phyloP scores from a whole-genome alignment of 2,113 vertebrate genomes.

The Cygnus atratus region DNA sequence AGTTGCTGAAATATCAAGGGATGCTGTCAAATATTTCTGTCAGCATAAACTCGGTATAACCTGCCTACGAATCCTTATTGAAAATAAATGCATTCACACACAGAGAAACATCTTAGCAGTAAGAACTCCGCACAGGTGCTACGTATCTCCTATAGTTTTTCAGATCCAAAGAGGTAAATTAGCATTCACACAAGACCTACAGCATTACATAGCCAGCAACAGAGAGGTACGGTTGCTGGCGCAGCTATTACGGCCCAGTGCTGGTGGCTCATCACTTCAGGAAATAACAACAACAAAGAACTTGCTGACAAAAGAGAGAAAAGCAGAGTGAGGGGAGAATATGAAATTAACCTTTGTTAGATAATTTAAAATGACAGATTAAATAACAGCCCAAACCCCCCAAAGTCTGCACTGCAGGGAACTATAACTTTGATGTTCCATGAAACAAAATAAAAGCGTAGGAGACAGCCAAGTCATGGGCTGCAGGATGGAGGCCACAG shows the following conservation, averaged over 20 bases:
- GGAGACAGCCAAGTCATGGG: neutral
- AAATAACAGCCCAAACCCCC: neutral
- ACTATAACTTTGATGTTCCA: neutral
- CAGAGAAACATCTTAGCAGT: neutral
- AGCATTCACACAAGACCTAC: neutral
- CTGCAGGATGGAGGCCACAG: neutral
- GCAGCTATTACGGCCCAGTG: neutral
- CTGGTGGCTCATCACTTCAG: neutral
- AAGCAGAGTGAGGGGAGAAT: neutral
- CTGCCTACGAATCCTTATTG: neutral
- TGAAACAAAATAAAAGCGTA: accelerated
- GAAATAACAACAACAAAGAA: neutral
- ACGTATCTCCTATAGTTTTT: neutral
- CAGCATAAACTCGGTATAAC: neutral
- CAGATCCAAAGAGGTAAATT: neutral
- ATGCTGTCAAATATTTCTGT: conserved; percentile 47
- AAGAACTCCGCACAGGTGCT: neutral
- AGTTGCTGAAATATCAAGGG: neutral
- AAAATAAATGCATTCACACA: neutral
- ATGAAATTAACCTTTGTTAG: conserved; percentile 14
- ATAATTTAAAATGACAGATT: neutral
- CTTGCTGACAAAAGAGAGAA: conserved; percentile 33
- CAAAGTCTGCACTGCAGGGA: neutral
- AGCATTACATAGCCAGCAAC: neutral
- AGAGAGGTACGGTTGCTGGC: neutral